Base-by-base conservation (phyloP, 2,797 vertebrate species). In the Leucoraja ocellata region DNA sequence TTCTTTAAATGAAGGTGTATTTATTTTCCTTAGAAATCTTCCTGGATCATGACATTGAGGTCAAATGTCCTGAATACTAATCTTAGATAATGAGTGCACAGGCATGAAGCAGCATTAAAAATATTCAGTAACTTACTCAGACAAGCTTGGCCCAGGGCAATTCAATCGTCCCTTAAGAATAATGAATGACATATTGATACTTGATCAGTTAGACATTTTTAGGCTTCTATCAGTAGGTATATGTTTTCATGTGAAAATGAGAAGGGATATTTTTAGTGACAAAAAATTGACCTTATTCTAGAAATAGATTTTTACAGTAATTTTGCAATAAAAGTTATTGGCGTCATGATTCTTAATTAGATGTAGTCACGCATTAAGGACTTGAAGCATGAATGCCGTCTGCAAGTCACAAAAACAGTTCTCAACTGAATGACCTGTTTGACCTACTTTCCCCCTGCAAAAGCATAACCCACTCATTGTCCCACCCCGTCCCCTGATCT, bases 61-160 rank as follows among this genome's bases (percentile, higher is more conserved):
- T 7, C 39, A 74, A n/a, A 76, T 68, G 86, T 39, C n/a, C 36
- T 91, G 90, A 74, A 92, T 92, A 10, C 90, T 28, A 92, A 28
- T 74, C 13, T 46, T 46, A 46, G 54, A 10, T 23, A 91, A 91
- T 28, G 68, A 92, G 23, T 92, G 73, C 71, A 54, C 39, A 92
- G 46, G 39, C 71, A 54, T 92, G 71, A 76, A 92, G 21, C 46
- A 46, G 71, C 13, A 58, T 74, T 54, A 16, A 46, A 91, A 92
- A 54, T 92, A 76, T 76, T 92, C 65, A 92, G 90, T 92, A 46
- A 92, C 46, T 58, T 92, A 71, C 46, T 92, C 32, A 58, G 90
- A 73, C 25, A 92, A 76, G 46, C 71, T 92, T 25, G 73, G 90
- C 39, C 46, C 25, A 1, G 90, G 14, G 39, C 36, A 54, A n/a